Conservation (phyloP, 2,797 vertebrate species). For the Knipowitschia caucasica region DNA sequence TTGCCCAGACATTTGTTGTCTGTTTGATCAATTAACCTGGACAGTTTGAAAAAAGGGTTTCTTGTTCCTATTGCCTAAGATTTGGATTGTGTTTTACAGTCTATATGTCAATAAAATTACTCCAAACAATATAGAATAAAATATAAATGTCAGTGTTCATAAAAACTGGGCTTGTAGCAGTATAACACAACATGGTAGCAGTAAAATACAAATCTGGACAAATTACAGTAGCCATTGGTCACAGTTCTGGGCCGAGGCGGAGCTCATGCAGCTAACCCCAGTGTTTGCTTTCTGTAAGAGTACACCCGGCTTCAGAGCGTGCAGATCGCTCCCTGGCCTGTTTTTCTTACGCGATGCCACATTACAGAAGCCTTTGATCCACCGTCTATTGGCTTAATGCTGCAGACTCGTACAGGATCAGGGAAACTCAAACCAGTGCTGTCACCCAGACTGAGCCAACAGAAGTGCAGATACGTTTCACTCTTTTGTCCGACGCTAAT, state of each 20-base stretch:
- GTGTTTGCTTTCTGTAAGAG: slow-evolving; percentile 4
- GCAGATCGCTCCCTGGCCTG: neutral
- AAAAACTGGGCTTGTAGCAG: neutral
- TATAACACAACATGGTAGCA: neutral
- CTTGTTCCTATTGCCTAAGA: no score
- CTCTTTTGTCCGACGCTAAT: neutral
- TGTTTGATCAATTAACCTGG: no score
- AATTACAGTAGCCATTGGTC: neutral
- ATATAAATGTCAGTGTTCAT: neutral
- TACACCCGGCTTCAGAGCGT: neutral
- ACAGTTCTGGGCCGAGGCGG: neutral
- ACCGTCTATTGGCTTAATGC: neutral
- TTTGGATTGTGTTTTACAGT: no score
- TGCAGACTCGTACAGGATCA: neutral
- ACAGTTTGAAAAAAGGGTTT: no score
- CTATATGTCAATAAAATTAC: no score
- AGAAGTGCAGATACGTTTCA: neutral
- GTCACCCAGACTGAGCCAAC: neutral
- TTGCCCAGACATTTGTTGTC: no score
- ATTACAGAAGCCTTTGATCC: neutral
- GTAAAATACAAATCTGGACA: neutral
- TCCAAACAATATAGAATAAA: no score
- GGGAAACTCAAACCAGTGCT: neutral
- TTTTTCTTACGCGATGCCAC: neutral
- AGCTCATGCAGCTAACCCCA: neutral